Evolutionary conservation across 2,113 vertebrate genomes (phyloP).

Genomic region (Callipepla squamata): DNA sequence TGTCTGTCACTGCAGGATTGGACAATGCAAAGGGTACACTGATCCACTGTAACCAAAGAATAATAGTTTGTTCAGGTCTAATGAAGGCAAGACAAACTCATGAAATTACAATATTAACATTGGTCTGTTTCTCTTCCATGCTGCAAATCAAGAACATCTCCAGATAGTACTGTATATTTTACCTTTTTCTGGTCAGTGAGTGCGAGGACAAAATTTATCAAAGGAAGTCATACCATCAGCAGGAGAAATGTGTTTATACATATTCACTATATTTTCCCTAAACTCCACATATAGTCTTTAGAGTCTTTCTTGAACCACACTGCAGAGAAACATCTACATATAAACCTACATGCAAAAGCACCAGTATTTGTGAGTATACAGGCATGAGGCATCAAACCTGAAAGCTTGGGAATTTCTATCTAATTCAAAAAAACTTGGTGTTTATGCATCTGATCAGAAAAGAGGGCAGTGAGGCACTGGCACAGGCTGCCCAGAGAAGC

Average conservation of each 20-base stretch:
- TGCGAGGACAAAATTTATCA: not conserved
- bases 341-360: not conserved
- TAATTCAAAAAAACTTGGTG: not conserved
- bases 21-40: constrained; percentile 94
- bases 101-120: not conserved
- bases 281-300: not conserved
- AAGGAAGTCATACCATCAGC: not conserved
- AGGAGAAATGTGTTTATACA: not conserved
- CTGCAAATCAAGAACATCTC: not conserved
- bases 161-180: not conserved
- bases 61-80: not conserved
- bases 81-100: not conserved
- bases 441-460: no score
- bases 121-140: not conserved
- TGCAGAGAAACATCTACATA: not conserved
- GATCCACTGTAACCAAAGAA: constrained; percentile 88
- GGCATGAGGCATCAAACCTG: not conserved
- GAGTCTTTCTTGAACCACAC: not conserved
- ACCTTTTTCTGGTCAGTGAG: not conserved
- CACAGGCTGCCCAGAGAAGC: no score
- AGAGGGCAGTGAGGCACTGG: no score
- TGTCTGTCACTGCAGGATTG: constrained; percentile 91
- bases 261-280: not conserved
- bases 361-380: not conserved
- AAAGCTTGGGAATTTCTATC: not conserved